These are phyloP conservation scores for Hypomecis punctinalis DNA, from an alignment of 2,888 invertebrate species.

Conservation along the genomic window DNA sequence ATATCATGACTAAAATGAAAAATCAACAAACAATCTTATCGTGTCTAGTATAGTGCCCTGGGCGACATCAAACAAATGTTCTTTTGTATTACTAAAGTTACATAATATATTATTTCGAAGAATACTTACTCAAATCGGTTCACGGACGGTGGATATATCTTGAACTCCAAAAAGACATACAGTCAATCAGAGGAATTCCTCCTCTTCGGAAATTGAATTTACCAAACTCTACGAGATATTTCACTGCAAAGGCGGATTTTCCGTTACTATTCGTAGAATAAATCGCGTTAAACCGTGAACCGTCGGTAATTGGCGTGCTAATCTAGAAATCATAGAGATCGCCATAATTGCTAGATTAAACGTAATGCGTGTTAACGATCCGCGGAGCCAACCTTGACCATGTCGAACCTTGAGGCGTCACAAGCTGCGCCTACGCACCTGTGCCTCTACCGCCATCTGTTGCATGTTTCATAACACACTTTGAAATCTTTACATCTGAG, in stretches of 20 bases:
- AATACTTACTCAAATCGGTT: too few species aligned
- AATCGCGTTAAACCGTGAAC: constrained; percentile 27
- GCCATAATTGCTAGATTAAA: constrained; percentile 34
- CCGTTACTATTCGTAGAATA: constrained; percentile 7
- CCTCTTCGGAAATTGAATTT: too few species aligned
- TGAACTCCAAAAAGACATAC: too few species aligned
- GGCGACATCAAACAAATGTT: too few species aligned
- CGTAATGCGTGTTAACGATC: constrained; percentile 23
- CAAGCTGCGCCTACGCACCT: constrained; percentile 53
- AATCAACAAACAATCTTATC: too few species aligned
- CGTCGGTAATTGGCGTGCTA: constrained; percentile 35
- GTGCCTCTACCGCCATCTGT: constrained; percentile 39
- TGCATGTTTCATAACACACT: background rate
- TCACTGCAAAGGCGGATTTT: constrained; percentile 4
- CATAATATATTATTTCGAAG: too few species aligned
- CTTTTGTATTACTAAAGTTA: too few species aligned
- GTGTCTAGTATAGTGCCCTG: too few species aligned
- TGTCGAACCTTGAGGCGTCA: constrained; percentile 55
- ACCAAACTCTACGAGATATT: background rate
- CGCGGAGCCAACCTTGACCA: constrained; percentile 57
- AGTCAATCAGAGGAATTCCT: too few species aligned
- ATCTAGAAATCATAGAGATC: constrained; percentile 37
- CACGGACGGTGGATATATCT: too few species aligned
- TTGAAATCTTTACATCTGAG: background rate
- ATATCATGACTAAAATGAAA: too few species aligned